A percentile compares a stretch with the other conserved stretches of the same genome.
Evolutionary conservation across 1,140 invertebrate species (phyloP).

Genomic region (Macrocentrus cingulum): DNA sequence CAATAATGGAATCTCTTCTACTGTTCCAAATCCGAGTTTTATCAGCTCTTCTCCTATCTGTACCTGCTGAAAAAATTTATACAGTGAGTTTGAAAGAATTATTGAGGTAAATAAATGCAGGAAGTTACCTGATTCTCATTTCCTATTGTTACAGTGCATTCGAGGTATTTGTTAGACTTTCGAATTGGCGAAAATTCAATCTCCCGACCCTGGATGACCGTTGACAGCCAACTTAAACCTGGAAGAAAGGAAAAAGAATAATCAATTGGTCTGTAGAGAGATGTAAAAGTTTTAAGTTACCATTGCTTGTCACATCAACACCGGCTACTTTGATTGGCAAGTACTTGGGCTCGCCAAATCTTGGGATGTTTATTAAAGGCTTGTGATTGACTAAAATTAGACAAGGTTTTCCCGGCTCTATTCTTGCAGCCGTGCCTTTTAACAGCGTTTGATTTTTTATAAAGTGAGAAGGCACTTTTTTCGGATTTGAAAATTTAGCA

Average conservation of each 20-base stretch:
- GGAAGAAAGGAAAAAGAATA: slow-evolving; percentile 15
- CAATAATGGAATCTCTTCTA: slow-evolving; percentile 34
- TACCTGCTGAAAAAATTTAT: slow-evolving; percentile 36
- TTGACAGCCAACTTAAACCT: slow-evolving; percentile 60
- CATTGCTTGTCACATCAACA: slow-evolving; percentile 54
- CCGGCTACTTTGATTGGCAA: slow-evolving; percentile 61
- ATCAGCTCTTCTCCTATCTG: slow-evolving; percentile 54
- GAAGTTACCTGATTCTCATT: slow-evolving; percentile 43
- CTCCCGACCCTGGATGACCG: slow-evolving; percentile 49
- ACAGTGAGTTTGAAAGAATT: too few relatives aligned
- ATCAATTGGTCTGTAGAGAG: too few relatives aligned
- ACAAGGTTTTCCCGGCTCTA: slow-evolving; percentile 53
- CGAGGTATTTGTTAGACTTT: slow-evolving; percentile 50
- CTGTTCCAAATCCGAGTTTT: slow-evolving; percentile 56
- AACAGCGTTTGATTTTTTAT: slow-evolving; percentile 51
- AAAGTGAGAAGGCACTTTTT: slow-evolving; percentile 57
- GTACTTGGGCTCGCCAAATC: slow-evolving; percentile 40
- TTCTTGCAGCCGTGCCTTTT: slow-evolving; percentile 49
- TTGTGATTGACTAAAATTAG: slow-evolving; percentile 59
- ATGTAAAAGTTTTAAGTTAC: too few relatives aligned
- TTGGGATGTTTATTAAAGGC: slow-evolving; percentile 54
- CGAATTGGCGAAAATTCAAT: slow-evolving; percentile 56
- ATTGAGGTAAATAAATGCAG: too few relatives aligned
- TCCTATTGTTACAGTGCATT: slow-evolving; percentile 53
- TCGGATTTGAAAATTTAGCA: slow-evolving; percentile 56